phyloP scores from a whole-genome alignment of 2,113 vertebrate species.

The Chaenogobius annularis region DNA sequence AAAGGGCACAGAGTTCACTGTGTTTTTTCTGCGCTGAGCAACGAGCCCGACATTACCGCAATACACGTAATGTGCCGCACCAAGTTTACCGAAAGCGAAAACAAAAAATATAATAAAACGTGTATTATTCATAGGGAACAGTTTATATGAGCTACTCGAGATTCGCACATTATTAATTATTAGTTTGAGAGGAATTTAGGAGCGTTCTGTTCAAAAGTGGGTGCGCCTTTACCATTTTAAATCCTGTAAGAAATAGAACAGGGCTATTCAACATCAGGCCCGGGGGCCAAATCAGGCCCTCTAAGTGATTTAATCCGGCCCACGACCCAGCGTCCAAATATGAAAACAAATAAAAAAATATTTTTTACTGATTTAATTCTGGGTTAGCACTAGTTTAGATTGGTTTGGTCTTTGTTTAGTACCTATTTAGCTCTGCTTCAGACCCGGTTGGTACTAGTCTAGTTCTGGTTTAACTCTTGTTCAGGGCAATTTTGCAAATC shows the following conservation, averaged over 20 bases:
- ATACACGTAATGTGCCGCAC: constrained; percentile 4
- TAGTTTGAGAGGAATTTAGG: not conserved
- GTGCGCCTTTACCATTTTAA: not conserved
- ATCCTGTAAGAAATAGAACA: not conserved
- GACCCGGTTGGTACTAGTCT: too few relatives aligned
- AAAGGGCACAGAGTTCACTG: not conserved
- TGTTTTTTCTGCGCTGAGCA: constrained; percentile 1
- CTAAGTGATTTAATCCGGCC: too few relatives aligned
- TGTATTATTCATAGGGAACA: not conserved
- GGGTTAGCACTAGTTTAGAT: too few relatives aligned
- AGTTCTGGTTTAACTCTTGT: too few relatives aligned
- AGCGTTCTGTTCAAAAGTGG: not conserved
- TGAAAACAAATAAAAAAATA: too few relatives aligned
- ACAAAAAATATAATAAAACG: not conserved
- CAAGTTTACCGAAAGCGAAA: not conserved
- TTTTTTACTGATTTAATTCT: too few relatives aligned
- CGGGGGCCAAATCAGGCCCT: too few relatives aligned
- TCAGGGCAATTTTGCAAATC: too few relatives aligned
- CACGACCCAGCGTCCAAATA: too few relatives aligned
- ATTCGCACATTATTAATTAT: not conserved
- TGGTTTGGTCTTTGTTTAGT: too few relatives aligned
- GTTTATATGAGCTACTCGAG: not conserved
- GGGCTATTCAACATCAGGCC: too few relatives aligned
- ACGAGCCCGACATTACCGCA: constrained; percentile 44
- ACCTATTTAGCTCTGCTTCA: too few relatives aligned